Evolutionary conservation across 2,113 vertebrate species (phyloP).

Genomic region (Bettongia penicillata): DNA sequence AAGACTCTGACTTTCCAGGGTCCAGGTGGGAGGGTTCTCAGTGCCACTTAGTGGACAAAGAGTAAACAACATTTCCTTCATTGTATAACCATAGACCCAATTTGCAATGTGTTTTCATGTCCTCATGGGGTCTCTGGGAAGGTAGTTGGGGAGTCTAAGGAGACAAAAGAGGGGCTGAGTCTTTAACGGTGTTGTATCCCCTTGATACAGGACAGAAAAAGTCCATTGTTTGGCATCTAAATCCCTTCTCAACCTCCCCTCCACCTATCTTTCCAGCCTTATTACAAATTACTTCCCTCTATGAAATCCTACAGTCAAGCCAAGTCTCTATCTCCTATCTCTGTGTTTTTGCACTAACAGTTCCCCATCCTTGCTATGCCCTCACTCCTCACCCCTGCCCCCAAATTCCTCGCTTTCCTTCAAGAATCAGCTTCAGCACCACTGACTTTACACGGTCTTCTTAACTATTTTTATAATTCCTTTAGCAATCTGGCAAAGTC

Average conservation of each 20-base stretch:
- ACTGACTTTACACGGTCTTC: background rate
- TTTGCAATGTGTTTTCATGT: background rate
- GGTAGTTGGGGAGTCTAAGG: background rate
- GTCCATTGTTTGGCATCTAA: background rate
- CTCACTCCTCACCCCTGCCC: background rate
- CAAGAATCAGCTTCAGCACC: background rate
- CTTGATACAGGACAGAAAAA: background rate
- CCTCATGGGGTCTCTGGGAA: background rate
- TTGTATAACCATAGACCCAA: background rate
- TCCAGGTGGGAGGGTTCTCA: constrained; percentile 55
- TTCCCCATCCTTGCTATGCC: background rate
- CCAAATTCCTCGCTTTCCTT: background rate
- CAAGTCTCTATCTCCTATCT: background rate
- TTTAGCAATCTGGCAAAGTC: background rate
- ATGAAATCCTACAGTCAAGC: background rate
- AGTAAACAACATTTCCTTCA: constrained; percentile 59
- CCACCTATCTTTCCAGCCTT: background rate
- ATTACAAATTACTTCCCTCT: background rate
- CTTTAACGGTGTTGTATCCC: background rate
- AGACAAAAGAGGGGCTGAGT: background rate
- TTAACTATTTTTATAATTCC: background rate
- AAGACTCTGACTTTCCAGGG: background rate
- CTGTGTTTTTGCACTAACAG: background rate
- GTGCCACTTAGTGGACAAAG: constrained; percentile 79
- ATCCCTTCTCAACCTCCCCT: background rate